A percentile compares a stretch with the other conserved stretches of the same genome.
phyloP scores from a whole-genome alignment of 2,113 vertebrate genomes.

The Trematomus loennbergii region DNA sequence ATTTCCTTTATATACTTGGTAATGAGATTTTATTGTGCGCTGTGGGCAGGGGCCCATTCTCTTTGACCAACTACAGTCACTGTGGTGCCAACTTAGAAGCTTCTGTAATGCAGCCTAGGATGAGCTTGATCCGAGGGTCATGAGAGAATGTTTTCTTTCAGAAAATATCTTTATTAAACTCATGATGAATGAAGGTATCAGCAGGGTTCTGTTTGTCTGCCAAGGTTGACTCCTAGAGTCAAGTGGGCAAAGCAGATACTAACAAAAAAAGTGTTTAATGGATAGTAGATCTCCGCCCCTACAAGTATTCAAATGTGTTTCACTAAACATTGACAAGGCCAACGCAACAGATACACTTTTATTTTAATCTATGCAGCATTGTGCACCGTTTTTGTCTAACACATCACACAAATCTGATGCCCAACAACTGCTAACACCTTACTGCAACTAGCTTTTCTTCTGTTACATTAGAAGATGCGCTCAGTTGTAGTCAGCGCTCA shows the following conservation, averaged over 20 bases:
- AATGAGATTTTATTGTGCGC: constrained; percentile 61
- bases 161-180: constrained; percentile 24
- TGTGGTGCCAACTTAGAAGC: constrained; percentile 43
- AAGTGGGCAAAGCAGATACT: constrained; percentile 4
- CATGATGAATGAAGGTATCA: constrained; percentile 32
- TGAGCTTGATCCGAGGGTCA: constrained; percentile 46
- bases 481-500: too few relatives aligned
- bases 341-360: too few relatives aligned
- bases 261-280: neutral
- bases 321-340: too few relatives aligned
- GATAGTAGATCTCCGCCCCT: too few relatives aligned
- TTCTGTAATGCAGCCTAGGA: constrained; percentile 39
- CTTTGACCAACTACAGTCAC: constrained; percentile 38
- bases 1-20: constrained; percentile 54
- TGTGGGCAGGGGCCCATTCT: constrained; percentile 41
- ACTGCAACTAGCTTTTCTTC: too few relatives aligned
- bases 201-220: constrained; percentile 20
- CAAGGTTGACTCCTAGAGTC: neutral
- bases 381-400: too few relatives aligned
- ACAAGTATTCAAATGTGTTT: too few relatives aligned
- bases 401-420: too few relatives aligned
- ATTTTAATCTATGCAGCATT: too few relatives aligned
- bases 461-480: too few relatives aligned
- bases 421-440: too few relatives aligned
- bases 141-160: constrained; percentile 39